Base-by-base conservation (phyloP, 2,797 vertebrate species). In the Characodon lateralis region DNA sequence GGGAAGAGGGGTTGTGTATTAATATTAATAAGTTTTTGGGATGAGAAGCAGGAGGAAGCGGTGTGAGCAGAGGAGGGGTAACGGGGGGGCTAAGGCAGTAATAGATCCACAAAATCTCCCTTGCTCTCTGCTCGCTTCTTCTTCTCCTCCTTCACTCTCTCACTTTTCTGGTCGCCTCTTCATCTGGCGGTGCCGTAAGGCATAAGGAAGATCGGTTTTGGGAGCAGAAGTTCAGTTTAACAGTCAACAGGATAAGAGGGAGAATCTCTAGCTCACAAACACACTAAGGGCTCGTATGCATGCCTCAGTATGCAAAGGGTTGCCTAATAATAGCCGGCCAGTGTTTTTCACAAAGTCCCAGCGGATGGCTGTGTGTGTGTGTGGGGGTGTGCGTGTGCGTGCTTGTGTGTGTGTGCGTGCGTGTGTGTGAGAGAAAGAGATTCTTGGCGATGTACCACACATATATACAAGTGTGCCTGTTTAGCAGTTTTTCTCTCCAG, bases 271-370 rank as follows among this genome's bases (percentile, higher is more conserved):
- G 86, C 79, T 76, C 81, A 71, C 85, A 85, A 79, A 88, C 73
- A 89, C 77, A 71, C 84, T 84, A 68, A 78, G 78, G 81, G 87
- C 80, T 81, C 12, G 74, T 79, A 63, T 85, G 85, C 80, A 87
- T 88, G 84, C 86, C 78, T 81, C 48, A 50, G 82, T 94, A 95
- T 95, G 93, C 93, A 95, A 95, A 95, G 86, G 74, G 89, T 69
- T 79, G 83, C 86, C 93, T 93, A 95, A 94, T 93, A 95, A 95
- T 95, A 94, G 92, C 85, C 14, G 81, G 82, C 77, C 89, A 81
- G 72, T 94, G 88, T 94, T 95, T 94, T 94, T 91, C 88, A 91
- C 87, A 89, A 87, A 87, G 93, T 92, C 94, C 93, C 94, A 77
- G 72, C 80, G 90, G 95, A 79, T 79, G 39, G 9, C 5, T 76